Base-by-base conservation (phyloP, 64 coral and sea anemone genomes). In the Cladopsammia gracilis region DNA sequence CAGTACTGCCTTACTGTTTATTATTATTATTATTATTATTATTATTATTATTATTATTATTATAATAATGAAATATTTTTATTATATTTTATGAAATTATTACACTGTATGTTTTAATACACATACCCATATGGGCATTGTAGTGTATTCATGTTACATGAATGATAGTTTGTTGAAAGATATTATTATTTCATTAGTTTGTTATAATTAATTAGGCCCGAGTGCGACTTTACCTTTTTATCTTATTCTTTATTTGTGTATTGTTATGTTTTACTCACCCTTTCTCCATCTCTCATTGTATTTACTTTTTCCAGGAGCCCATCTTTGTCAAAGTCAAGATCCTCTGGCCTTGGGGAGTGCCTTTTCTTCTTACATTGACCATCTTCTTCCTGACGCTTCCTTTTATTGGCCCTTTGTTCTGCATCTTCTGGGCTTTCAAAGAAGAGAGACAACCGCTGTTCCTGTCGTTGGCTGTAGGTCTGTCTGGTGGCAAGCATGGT, bases 321-420 rank as follows among this genome's bases (percentile, higher is more conserved):
- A 25, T 86, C 83, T 48, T 86, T 86, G 62, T 81, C 83, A 86
- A 86, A 86, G 25, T 86, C 62, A 45, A 86, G 62, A 69, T 86
- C 83, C 9, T 71, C 45, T 69, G 83, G 83, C n/a, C 20, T 48
- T 86, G 44, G 83, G 10, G 83, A 86, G 67, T 86, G 83, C 12
- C 83, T 9, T 34, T 86, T 69, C 24, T 49, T 86, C 25, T 86
- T 86, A 19, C 43, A 11, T 46, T 48, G 43, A 5, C 83, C 83
- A 3, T 48, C 12, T 1, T 86, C 49, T 86, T 86, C 83, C 19
- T 23, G 44, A 7, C 10, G 13, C 64, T 57, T 86, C 62, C 83
- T 67, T 71, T 86, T 86, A 25, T 20, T 23, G 20, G 48, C 61
- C 44, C 64, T 67, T 22, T 50, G 20, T 34, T 67, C 62, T 54